Evolutionary conservation across 2,113 vertebrate species (phyloP).

Genomic region (Anolis sagrei): DNA sequence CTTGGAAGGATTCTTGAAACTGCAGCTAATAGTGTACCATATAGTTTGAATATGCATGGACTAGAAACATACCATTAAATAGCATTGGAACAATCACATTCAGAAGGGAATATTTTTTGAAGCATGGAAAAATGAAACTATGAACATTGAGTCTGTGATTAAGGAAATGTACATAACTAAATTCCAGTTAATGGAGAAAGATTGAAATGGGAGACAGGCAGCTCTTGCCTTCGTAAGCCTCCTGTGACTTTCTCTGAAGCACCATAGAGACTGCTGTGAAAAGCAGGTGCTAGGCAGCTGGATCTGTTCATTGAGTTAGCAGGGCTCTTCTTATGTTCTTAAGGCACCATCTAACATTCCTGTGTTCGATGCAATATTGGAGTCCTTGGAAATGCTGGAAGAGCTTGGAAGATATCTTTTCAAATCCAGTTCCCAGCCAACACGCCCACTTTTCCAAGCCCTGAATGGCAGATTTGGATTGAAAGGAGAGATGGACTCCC

Average conservation of each 20-base stretch:
- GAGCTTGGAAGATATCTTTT: no score
- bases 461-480: not conserved
- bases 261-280: not conserved
- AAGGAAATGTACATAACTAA: no score
- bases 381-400: not conserved
- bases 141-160: no score
- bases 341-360: not conserved
- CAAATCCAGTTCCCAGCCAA: no score
- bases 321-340: not conserved
- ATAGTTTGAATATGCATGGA: no score
- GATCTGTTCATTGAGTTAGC: not conserved
- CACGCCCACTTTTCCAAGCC: no score
- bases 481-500: not conserved
- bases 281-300: not conserved
- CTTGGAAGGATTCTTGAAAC: no score
- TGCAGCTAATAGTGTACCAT: no score
- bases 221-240: not conserved
- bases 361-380: not conserved
- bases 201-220: not conserved
- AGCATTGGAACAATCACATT: no score
- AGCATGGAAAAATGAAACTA: no score
- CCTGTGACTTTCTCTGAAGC: not conserved
- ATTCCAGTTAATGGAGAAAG: not conserved
- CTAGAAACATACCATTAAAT: no score
- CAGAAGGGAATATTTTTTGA: no score